These are phyloP conservation scores for Andrena fulva DNA, from an alignment of 2,888 invertebrate species.

Conservation along the genomic window DNA sequence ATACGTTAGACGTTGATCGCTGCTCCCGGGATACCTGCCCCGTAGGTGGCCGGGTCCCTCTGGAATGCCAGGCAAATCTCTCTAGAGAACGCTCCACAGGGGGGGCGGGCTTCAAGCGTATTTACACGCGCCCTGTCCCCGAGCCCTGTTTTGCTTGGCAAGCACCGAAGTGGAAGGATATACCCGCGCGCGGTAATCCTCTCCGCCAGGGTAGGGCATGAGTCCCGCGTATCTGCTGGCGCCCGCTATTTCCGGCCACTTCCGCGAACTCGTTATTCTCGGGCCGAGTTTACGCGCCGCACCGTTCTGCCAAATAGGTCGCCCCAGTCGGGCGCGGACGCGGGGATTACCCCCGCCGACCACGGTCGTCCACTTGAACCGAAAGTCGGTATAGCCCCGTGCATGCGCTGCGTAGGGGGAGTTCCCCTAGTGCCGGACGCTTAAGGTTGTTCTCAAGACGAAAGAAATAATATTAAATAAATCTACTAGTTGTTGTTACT, in stretches of 20 bases:
- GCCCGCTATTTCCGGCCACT: conserved; percentile 65
- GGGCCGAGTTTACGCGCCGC: conserved; percentile 65
- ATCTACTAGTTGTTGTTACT: too few species aligned
- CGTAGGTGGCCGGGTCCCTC: background rate
- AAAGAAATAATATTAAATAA: too few species aligned
- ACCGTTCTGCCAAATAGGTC: conserved; percentile 78
- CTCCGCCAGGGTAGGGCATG: background rate
- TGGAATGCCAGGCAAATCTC: background rate
- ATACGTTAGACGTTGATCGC: background rate
- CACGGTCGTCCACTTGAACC: too few species aligned
- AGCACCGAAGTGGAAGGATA: background rate
- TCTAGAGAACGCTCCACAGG: background rate
- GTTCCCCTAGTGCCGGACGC: too few species aligned
- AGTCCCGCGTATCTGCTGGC: background rate
- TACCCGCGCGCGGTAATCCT: too few species aligned
- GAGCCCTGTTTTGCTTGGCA: background rate
- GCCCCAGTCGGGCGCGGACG: conserved; percentile 32
- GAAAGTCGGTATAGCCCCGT: too few species aligned
- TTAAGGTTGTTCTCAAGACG: too few species aligned
- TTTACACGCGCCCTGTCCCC: background rate
- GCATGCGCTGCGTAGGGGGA: too few species aligned
- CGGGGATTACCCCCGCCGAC: background rate
- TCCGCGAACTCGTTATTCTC: conserved; percentile 73
- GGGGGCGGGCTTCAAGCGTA: background rate
- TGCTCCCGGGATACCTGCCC: background rate